Evolutionary conservation across 2,888 invertebrate species (phyloP).

Genomic region (Cyaniris semiargus): DNA sequence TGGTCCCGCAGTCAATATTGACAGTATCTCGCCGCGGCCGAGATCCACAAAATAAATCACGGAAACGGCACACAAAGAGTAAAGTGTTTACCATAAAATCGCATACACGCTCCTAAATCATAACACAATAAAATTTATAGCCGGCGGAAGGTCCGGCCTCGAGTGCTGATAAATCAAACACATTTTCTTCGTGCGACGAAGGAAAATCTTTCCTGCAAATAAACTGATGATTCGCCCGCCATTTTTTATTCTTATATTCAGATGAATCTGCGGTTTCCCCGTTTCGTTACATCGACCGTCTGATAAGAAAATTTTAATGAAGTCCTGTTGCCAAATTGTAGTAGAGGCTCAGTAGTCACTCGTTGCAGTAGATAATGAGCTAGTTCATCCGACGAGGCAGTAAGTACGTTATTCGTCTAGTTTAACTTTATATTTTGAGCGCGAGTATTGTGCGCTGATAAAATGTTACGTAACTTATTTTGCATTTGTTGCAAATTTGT

Average conservation of each 20-base stretch:
- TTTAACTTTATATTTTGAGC: background rate
- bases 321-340: constrained; percentile 14
- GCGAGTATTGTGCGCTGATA: background rate
- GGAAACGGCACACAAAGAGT: constrained; percentile 67
- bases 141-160: constrained; percentile 77
- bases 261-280: constrained; percentile 39
- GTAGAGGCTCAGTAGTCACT: background rate
- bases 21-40: constrained; percentile 49
- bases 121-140: constrained; percentile 80
- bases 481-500: background rate
- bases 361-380: background rate
- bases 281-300: background rate
- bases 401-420: background rate
- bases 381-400: background rate
- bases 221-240: constrained; percentile 57
- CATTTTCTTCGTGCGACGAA: constrained; percentile 75
- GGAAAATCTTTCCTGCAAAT: constrained; percentile 73
- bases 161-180: constrained; percentile 78
- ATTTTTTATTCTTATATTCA: constrained; percentile 53
- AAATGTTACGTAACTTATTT: constrained; percentile 1
- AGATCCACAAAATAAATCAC: constrained; percentile 63
- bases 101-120: constrained; percentile 76
- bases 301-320: constrained; percentile 13
- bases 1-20: constrained; percentile 44
- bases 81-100: constrained; percentile 79